Evolutionary conservation across 2,113 vertebrate species (phyloP).

Genomic region (Perca fluviatilis): DNA sequence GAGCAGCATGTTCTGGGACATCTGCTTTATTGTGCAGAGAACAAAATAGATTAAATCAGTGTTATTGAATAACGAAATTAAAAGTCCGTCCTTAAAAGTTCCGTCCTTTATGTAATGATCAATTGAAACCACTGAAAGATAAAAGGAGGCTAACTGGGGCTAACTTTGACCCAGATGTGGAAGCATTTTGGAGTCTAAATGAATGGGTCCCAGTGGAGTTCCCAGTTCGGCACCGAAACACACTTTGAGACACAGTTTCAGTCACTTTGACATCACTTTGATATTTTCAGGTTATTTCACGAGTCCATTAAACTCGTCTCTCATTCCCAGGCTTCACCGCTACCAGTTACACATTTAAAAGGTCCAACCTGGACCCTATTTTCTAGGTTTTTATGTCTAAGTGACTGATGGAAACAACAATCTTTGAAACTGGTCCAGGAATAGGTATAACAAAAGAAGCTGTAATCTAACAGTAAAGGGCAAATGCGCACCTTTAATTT

Average conservation of each 20-base stretch:
- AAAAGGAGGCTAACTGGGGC: constrained; percentile 55
- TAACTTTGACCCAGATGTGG: constrained; percentile 56
- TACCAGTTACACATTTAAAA: neutral
- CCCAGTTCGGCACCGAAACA: constrained; percentile 49
- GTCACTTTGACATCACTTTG: constrained; percentile 48
- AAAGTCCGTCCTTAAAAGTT: neutral
- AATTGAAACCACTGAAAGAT: neutral
- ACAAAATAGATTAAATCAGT: no score
- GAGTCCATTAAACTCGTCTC: neutral
- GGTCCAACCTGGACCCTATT: no score
- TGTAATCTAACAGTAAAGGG: no score
- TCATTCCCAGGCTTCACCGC: neutral
- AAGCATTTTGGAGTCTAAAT: constrained; percentile 41
- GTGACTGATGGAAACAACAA: no score
- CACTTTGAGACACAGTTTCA: constrained; percentile 66
- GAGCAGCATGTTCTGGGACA: no score
- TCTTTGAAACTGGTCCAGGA: no score
- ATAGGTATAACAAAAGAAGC: no score
- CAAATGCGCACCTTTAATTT: no score
- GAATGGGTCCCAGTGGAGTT: constrained; percentile 41
- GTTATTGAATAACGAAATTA: no score
- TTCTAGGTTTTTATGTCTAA: no score
- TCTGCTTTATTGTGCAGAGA: no score
- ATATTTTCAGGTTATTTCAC: constrained; percentile 44
- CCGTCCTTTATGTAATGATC: neutral